Percentiles rank a stretch among this genome's conserved stretches.
phyloP scores from a whole-genome alignment of 1,140 invertebrate species.

The Drosophila arawakana region DNA sequence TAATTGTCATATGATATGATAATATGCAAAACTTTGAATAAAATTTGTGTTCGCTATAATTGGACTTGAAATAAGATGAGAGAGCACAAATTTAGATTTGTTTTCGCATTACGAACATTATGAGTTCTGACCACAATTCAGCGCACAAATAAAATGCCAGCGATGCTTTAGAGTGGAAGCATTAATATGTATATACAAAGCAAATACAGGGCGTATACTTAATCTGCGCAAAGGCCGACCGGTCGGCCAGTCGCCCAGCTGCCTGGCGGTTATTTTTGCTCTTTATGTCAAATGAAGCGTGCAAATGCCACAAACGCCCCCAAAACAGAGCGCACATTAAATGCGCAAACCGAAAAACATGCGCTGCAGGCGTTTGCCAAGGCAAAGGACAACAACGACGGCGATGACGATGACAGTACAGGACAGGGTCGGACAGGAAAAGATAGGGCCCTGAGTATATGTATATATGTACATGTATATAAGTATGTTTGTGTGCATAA shows the following conservation, averaged over 20 bases:
- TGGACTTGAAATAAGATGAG: neutral
- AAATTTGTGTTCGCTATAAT: constrained; percentile 3
- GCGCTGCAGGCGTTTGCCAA: constrained; percentile 59
- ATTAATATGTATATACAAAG: constrained; percentile 55
- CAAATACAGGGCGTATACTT: constrained; percentile 72
- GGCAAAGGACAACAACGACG: neutral
- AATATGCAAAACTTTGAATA: neutral
- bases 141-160: constrained; percentile 19
- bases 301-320: constrained; percentile 75
- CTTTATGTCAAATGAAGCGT: constrained; percentile 81
- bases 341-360: constrained; percentile 63
- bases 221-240: constrained; percentile 46
- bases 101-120: constrained; percentile 46
- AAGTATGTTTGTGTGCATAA: constrained; percentile 35
- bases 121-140: constrained; percentile 20
- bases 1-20: neutral
- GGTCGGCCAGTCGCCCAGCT: neutral
- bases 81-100: constrained; percentile 35
- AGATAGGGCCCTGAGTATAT: neutral
- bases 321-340: constrained; percentile 59
- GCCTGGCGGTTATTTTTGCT: constrained; percentile 68
- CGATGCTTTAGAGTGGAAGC: constrained; percentile 13
- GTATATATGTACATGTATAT: neutral
- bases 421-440: constrained; percentile 4
- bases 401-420: neutral